phyloP scores from a whole-genome alignment of 2,888 invertebrate species.

The Standfussiana lucernea region DNA sequence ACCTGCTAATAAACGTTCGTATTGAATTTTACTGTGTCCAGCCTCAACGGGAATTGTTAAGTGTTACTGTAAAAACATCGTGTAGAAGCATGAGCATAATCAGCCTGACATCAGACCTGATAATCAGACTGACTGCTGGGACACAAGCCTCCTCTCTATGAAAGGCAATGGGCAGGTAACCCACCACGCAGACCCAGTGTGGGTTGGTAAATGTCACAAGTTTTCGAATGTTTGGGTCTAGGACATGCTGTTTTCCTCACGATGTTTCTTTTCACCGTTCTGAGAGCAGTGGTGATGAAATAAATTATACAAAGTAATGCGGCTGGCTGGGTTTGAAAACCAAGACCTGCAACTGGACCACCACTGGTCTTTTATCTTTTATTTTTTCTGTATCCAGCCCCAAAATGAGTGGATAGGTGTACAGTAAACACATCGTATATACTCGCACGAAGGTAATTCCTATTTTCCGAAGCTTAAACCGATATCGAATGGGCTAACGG shows the following conservation, averaged over 20 bases:
- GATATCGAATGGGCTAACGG: slow-evolving; percentile 46
- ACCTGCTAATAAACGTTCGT: slow-evolving; percentile 29
- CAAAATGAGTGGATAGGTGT: neutral
- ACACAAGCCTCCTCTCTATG: neutral
- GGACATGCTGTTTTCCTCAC: neutral
- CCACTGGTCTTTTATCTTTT: neutral
- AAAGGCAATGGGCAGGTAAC: no score
- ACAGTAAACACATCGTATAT: slow-evolving; percentile 1
- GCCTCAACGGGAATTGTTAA: slow-evolving; percentile 21
- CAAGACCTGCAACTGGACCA: neutral
- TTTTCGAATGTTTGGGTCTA: neutral
- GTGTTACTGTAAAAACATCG: slow-evolving; percentile 18
- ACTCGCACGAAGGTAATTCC: slow-evolving; percentile 50
- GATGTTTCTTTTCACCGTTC: neutral
- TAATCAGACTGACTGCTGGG: no score
- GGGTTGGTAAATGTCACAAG: neutral
- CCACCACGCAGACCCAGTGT: no score
- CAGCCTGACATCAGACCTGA: no score
- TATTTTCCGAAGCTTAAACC: slow-evolving; percentile 37
- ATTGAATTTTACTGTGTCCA: slow-evolving; percentile 20
- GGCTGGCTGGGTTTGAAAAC: neutral
- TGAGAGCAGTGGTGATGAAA: neutral
- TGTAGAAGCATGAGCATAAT: neutral
- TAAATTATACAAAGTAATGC: no score
- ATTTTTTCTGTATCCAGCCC: neutral